Conservation (phyloP, 2,888 invertebrate genomes). For the Erynnis tages region DNA sequence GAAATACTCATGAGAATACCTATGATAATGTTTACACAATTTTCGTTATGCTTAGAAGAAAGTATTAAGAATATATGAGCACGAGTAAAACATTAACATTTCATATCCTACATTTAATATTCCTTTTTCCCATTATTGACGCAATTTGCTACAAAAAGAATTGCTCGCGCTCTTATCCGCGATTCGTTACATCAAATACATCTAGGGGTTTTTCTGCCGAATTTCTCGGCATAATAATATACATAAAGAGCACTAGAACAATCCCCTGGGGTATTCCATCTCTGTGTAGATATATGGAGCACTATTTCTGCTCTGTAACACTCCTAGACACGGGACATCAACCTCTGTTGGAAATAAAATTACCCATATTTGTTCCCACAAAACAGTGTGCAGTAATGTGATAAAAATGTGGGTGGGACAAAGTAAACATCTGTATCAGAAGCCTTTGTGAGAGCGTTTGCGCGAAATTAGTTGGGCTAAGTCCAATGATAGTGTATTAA, state of each 20-base stretch:
- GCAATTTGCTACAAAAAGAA: slow-evolving; percentile 1
- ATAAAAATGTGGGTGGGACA: slow-evolving; percentile 6
- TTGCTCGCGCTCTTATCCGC: not conserved
- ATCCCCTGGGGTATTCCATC: slow-evolving; percentile 20
- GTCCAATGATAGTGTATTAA: too few relatives aligned
- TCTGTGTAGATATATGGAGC: slow-evolving; percentile 17
- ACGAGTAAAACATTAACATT: not conserved
- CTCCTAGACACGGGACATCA: slow-evolving; percentile 13
- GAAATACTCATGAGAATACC: too few relatives aligned
- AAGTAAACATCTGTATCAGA: not conserved
- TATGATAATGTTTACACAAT: too few relatives aligned
- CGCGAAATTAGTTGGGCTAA: not conserved
- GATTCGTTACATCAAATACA: not conserved
- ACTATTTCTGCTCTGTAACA: slow-evolving; percentile 18
- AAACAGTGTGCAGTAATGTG: slow-evolving; percentile 4
- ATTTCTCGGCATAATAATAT: slow-evolving; percentile 12
- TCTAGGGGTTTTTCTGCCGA: not conserved
- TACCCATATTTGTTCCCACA: slow-evolving; percentile 24
- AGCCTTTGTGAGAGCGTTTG: not conserved
- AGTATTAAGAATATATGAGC: too few relatives aligned
- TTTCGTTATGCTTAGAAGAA: not conserved
- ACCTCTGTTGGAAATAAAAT: slow-evolving; percentile 23
- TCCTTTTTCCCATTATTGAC: not conserved
- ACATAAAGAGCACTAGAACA: slow-evolving; percentile 14
- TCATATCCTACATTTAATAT: not conserved